phyloP scores from a whole-genome alignment of 2,113 vertebrate species.

The Oryzias curvinotus region DNA sequence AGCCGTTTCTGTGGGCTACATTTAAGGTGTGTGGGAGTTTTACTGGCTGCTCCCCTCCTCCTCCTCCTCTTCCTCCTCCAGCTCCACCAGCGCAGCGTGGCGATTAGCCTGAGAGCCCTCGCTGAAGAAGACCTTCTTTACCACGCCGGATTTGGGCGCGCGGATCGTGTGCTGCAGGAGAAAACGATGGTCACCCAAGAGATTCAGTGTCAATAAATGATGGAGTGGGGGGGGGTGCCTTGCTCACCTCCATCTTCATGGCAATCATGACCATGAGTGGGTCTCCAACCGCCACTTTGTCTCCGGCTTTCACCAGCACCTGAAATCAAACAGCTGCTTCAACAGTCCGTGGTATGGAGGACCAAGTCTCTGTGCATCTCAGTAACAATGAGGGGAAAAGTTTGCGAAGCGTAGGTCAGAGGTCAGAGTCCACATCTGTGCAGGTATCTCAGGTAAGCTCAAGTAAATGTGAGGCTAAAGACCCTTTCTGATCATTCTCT shows the following conservation, averaged over 20 bases:
- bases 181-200: neutral
- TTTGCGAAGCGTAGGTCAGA: too few species aligned
- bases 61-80: slow-evolving; percentile 79
- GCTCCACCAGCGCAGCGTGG: slow-evolving; percentile 84
- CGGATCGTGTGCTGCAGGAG: slow-evolving; percentile 87
- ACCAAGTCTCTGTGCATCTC: neutral
- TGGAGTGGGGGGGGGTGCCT: neutral
- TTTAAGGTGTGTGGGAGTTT: slow-evolving; percentile 5
- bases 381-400: too few species aligned
- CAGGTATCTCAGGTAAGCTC: too few species aligned
- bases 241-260: slow-evolving; percentile 98
- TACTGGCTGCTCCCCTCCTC: slow-evolving; percentile 66
- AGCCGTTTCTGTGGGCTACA: neutral
- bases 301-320: slow-evolving; percentile 93
- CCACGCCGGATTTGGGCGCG: slow-evolving; percentile 86
- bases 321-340: slow-evolving; percentile 49
- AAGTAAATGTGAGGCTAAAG: too few species aligned
- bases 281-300: slow-evolving; percentile 86
- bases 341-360: neutral
- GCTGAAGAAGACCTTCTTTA: slow-evolving; percentile 88
- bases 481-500: too few species aligned
- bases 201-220: neutral
- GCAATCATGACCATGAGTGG: slow-evolving; percentile 95
- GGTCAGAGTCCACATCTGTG: too few species aligned
- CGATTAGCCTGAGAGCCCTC: slow-evolving; percentile 91